Evolutionary conservation across 1,140 invertebrate species (phyloP), one percentile per base, ranked within the genome.

Genomic region (Streblospio benedicti): DNA sequence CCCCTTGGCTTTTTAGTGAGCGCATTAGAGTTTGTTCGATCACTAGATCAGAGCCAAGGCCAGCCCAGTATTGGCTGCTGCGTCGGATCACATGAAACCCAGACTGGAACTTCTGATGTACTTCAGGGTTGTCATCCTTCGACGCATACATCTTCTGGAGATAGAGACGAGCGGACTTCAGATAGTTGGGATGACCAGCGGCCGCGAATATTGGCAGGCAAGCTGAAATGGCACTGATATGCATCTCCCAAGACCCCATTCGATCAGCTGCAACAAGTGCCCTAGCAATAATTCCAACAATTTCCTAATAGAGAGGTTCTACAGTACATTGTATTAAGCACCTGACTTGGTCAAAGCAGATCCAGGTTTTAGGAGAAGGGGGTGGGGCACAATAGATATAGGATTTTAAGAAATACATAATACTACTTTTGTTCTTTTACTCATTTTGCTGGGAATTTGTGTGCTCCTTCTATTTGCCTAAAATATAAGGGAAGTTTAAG

Each of bases 1-100:
- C 55, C n/a, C n/a, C n/a, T n/a, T n/a, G n/a, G n/a, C 69, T 74
- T 57, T 77, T 78, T 67, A 79, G 72, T 27, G 69, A 57, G 35
- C 64, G 58, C 67, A 66, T 65, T 23, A 66, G 50, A 5, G 53
- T 50, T 27, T 68, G 60, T 47, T 70, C 66, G 5, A 75, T 67
- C 4, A 64, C 64, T 59, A 72, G 65, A 55, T 76, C 67, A 5
- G 66, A 61, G 59, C 61, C 75, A 28, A 74, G 64, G n/a, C 78
- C 77, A 53, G 67, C 70, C 69, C 70, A 78, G 61, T 67, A 71
- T 60, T 74, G 71, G 50, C 77, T 63, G 25, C 43, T 56, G 33
- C 63, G 23, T 20, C 63, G 31, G 14, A 62, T 35, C 0, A 62
- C 52, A 44, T 56, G 45, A 51, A 57, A 18, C 14, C 28, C 56